Base-by-base conservation (phyloP, 2,888 invertebrate genomes). In the Cryptocephalus primarius region DNA sequence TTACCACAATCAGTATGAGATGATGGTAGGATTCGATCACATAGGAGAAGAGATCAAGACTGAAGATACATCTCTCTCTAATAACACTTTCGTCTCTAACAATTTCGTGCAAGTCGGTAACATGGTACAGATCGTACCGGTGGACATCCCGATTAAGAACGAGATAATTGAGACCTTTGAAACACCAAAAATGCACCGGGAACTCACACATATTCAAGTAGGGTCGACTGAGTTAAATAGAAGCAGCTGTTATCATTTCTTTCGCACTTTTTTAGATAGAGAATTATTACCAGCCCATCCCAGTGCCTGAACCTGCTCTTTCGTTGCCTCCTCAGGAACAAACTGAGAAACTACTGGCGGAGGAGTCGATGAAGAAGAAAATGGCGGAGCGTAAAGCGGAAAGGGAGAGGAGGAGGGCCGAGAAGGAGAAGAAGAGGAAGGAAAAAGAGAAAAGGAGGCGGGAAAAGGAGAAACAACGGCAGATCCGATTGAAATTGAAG, bases 51-150 rank as follows among this genome's bases (percentile, higher is more conserved):
- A 12, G n/a, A 1, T 13, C n/a, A 8, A 36, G 36, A n/a, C 39
- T 11, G 11, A 22, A 9, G 14, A 40, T 9, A 36, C 6, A 4
- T 12, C n/a, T 22, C 39, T 38, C 10, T 40, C 40, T 10, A 22
- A 22, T 6, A 22, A 22, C 22, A 22, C 22, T 41, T 33, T 33
- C 8, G 39, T 9, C 22, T 44, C 39, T 10, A 47, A 44, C 9
- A 52, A 45, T 42, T 59, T 70, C 41, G 60, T 72, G 11, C 70
- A 78, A 72, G 75, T 79, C 14, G 79, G 79, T 8, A 79, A 79
- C 58, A 75, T 79, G 63, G 65, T 79, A 34, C 78, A 79, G 66
- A 78, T 79, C 31, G 74, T 78, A 11, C 79, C 79, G 8, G 71
- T 71, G 11, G 72, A 73, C 39, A 40, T 43, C 42, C 46, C 44